phyloP scores from a whole-genome alignment of 2,797 vertebrate genomes.

The Clarias laeviceps region DNA sequence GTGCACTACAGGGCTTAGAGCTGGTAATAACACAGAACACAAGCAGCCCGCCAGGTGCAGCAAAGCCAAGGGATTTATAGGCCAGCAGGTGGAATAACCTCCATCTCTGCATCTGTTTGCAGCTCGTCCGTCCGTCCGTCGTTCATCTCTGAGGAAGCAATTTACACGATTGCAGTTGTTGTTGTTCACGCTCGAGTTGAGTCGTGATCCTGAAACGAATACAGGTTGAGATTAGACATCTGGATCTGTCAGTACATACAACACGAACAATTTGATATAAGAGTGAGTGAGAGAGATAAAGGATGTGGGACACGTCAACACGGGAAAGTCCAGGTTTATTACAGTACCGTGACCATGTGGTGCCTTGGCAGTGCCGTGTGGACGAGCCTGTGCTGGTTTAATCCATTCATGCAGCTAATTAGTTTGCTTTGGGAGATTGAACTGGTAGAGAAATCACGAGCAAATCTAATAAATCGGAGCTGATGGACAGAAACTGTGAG shows the following conservation, averaged over 20 bases:
- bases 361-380: too few relatives aligned
- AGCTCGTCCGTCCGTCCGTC: neutral
- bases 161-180: neutral
- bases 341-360: too few relatives aligned
- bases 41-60: neutral
- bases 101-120: neutral
- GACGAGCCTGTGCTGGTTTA: neutral
- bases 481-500: neutral
- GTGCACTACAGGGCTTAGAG: neutral
- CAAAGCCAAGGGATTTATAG: slow-evolving; percentile 10
- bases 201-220: neutral
- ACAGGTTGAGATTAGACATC: too few relatives aligned
- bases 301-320: too few relatives aligned
- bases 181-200: neutral
- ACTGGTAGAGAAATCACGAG: neutral
- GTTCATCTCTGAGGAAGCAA: neutral
- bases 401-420: neutral
- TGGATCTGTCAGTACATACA: too few relatives aligned
- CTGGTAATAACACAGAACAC: slow-evolving; percentile 16
- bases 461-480: neutral
- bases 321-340: too few relatives aligned
- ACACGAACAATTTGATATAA: too few relatives aligned
- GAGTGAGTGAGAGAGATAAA: too few relatives aligned
- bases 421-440: neutral
- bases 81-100: slow-evolving; percentile 15